Percentiles rank a stretch among this genome's conserved stretches.
Evolutionary conservation across 2,797 vertebrate species (phyloP).

Genomic region (Micromesistius poutassou): DNA sequence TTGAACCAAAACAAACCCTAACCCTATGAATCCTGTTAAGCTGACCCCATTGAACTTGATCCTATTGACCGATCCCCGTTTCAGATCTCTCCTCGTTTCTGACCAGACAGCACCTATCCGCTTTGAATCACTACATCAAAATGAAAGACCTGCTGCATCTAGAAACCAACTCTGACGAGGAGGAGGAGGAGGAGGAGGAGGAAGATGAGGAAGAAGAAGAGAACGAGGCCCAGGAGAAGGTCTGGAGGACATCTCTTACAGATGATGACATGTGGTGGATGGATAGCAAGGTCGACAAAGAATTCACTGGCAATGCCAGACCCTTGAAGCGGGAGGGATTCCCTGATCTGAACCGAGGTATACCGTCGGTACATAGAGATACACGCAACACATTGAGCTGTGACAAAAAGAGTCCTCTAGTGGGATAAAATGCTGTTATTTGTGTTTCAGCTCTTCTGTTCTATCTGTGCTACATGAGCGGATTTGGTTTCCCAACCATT

Average conservation of each 20-base stretch:
- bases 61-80: neutral
- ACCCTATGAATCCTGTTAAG: neutral
- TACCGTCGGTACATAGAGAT: neutral
- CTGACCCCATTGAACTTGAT: neutral
- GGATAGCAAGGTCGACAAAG: neutral
- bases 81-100: neutral
- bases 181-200: neutral
- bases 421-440: neutral
- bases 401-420: neutral
- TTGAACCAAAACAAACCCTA: neutral
- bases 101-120: neutral
- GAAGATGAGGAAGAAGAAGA: neutral
- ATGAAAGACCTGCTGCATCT: neutral
- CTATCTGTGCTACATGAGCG: constrained; percentile 44
- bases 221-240: neutral
- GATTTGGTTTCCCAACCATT: constrained; percentile 37
- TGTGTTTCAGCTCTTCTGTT: constrained; percentile 55
- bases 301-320: neutral
- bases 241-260: neutral
- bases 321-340: neutral
- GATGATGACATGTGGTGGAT: neutral
- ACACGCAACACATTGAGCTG: neutral
- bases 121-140: neutral
- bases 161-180: neutral
- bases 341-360: neutral